Conservation (phyloP, 2,797 vertebrate species). For the Poecilia wingei region DNA sequence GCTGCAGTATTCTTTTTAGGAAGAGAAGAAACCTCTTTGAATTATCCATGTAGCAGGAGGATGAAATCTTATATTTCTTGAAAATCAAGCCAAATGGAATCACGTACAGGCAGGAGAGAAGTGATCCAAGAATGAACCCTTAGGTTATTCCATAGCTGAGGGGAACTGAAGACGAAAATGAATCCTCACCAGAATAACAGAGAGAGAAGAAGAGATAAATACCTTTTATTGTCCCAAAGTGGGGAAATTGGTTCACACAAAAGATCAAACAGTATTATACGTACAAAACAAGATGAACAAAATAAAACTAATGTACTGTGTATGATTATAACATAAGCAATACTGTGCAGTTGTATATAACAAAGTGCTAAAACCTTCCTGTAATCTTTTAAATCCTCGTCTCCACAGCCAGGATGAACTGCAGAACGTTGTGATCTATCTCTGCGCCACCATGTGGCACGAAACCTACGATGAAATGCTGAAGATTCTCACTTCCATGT, state of each 20-base stretch:
- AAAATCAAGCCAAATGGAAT: background rate
- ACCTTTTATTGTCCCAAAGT: too few species aligned
- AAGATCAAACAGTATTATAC: too few species aligned
- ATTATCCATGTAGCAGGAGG: background rate
- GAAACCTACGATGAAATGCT: conserved; percentile 87
- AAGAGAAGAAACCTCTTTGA: background rate
- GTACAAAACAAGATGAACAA: too few species aligned
- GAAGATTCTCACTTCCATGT: conserved; percentile 86
- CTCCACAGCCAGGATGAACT: conserved; percentile 68
- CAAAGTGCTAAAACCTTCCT: background rate
- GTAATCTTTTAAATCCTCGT: background rate
- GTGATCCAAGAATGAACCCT: background rate
- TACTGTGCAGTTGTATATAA: background rate
- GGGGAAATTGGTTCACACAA: too few species aligned
- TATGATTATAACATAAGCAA: too few species aligned
- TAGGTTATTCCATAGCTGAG: background rate
- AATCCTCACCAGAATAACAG: background rate
- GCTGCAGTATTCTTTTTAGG: background rate
- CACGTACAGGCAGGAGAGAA: background rate
- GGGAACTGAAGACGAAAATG: background rate
- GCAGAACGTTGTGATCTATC: conserved; percentile 82
- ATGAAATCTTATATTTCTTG: background rate
- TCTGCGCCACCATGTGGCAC: conserved; percentile 88
- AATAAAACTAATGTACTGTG: too few species aligned
- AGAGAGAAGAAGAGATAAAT: background rate